Evolutionary conservation across 1,140 invertebrate genomes (phyloP).

Genomic region (Penaeus indicus): DNA sequence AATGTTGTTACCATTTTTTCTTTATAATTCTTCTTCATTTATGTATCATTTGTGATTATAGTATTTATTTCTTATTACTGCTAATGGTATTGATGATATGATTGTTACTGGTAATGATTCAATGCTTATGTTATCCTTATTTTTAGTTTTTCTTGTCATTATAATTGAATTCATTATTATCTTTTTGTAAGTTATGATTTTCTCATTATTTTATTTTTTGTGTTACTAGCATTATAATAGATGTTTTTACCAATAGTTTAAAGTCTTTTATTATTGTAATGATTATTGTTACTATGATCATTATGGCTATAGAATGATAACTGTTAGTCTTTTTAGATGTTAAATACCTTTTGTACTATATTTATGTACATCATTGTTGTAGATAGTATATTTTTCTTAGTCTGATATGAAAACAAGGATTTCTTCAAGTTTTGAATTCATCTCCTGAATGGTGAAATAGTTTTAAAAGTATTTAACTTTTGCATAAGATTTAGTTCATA

Average conservation of each 20-base stretch:
- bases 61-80: not conserved
- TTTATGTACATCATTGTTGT: slow-evolving; percentile 16
- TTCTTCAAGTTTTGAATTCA: too few species aligned
- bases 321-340: slow-evolving; percentile 9
- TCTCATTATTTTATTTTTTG: not conserved
- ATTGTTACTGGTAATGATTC: not conserved
- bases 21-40: too few species aligned
- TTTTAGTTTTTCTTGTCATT: not conserved
- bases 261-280: slow-evolving; percentile 3
- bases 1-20: too few species aligned
- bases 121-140: not conserved
- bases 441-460: too few species aligned
- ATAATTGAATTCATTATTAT: not conserved
- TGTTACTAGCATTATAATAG: not conserved
- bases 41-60: too few species aligned
- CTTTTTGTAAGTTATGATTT: not conserved
- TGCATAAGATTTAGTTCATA: too few species aligned
- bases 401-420: too few species aligned
- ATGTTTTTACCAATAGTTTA: not conserved
- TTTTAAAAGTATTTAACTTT: too few species aligned
- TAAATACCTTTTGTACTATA: too few species aligned
- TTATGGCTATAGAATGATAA: slow-evolving; percentile 12
- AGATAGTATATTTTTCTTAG: not conserved
- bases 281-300: not conserved
- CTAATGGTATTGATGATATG: not conserved